Evolutionary conservation across 2,888 invertebrate species (phyloP), one percentile per base, ranked within the genome.

Genomic region (Cataglyphis rosenhaueri): DNA sequence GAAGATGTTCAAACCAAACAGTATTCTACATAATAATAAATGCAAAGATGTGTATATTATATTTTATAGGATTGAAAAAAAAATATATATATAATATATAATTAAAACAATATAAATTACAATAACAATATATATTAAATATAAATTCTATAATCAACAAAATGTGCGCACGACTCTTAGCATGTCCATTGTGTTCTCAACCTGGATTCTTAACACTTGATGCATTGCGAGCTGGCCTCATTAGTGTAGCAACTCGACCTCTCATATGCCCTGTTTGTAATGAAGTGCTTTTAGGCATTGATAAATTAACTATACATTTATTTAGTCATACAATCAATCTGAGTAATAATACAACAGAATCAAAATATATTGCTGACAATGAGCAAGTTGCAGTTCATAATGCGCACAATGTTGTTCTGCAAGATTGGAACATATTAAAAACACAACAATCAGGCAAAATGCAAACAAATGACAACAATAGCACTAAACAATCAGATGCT

Each of bases 251-350:
- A 21, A 97, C 97, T 68, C 96, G 97, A 85, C 97, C 96, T 85
- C 95, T 98, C 88, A 93, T 96, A 76, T 98, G 98, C 93, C 98
- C 98, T 18, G 96, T 98, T 84, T 98, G 98, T 93, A 96, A 96
- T 91, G 97, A 97, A 91, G 95, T 96, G 89, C 95, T 98, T 29
- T 95, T 96, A 86, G 98, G 98, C 0, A 95, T 98, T 87, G 98
- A 98, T 94, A 98, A 98, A 95, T 95, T 98, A 73, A 98, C 98
- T 0, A 97, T 98, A 92, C 98, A 98, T 94, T 95, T 98, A 87
- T 97, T 98, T 92, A 96, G 96, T 84, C 98, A 98, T 93, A 96
- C 96, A 5, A 92, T 96, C 82, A 92, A 90, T 76, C 87, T 91
- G 9, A 89, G 78, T 44, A 85, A 83, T 38, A 86, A 84, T 35